Percentiles rank a stretch among this genome's conserved stretches.
These are phyloP conservation scores for Aphelenchoides fujianensis DNA, from an alignment of 1,140 invertebrate genomes.

Conservation along the genomic window DNA sequence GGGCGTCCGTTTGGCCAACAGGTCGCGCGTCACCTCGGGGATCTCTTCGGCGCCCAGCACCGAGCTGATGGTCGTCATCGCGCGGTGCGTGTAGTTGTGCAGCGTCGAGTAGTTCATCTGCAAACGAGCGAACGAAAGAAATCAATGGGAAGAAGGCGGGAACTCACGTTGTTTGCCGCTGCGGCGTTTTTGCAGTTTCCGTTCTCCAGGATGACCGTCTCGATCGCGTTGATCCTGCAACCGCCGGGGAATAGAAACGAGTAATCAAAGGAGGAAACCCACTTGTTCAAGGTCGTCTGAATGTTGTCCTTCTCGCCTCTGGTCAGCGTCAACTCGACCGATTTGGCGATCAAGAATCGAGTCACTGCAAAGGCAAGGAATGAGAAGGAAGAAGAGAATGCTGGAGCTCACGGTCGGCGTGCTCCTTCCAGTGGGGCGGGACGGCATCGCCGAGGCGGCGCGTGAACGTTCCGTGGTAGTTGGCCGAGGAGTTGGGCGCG, in stretches of 20 bases:
- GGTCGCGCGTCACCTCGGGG: background rate
- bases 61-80: background rate
- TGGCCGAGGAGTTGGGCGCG: background rate
- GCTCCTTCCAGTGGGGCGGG: background rate
- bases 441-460: background rate
- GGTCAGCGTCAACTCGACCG: background rate
- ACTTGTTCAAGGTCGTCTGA: background rate
- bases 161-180: background rate
- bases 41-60: background rate
- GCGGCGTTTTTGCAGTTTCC: background rate
- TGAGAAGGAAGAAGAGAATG: background rate
- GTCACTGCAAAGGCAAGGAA: background rate
- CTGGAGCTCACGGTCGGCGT: conserved; percentile 8
- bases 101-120: conserved; percentile 11
- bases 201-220: conserved; percentile 1
- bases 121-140: no score
- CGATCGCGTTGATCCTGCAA: conserved; percentile 1
- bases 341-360: background rate
- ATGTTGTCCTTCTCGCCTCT: background rate
- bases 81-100: conserved; percentile 10
- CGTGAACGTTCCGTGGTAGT: background rate
- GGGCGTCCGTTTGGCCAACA: background rate
- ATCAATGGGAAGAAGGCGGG: background rate
- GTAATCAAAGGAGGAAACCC: no score
- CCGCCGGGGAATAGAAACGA: no score